Evolutionary conservation across 2,797 vertebrate genomes (phyloP), one percentile per base, ranked within the genome.

Genomic region (Tamandua tetradactyla): DNA sequence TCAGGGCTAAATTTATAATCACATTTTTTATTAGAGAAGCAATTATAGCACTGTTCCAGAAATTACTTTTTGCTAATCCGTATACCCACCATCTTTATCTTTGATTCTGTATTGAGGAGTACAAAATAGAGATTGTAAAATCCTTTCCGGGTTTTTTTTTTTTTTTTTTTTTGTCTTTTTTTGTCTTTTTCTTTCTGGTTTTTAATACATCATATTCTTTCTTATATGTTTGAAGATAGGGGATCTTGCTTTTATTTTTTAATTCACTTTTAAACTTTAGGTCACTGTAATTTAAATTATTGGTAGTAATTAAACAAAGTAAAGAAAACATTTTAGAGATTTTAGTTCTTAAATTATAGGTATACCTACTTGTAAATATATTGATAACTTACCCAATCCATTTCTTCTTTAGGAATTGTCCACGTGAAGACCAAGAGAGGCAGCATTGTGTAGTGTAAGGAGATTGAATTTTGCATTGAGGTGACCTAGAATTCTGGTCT

Each of bases 1-100:
- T 17, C 87, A 23, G 32, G 30, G 78, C 86, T 81, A 79, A 92
- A 78, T 35, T 87, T 62, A 69, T 94, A 22, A n/a, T n/a, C n/a
- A n/a, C n/a, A n/a, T 20, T 76, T 96, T 93, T 95, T 18, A 71
- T 18, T 96, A 92, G 76, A 96, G 22, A 37, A 81, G 37, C 89
- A 81, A 8, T 93, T 84, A 55, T 23, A 91, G 78, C 4, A 64
- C 82, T 95, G 3, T 85, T 79, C 55, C 52, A 40, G 2, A 59
- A 72, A 27, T 87, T 8, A 25, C 5, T 30, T 95, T 94, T 94
- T 47, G 68, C 15, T 76, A 90, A 79, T 47, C 30, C 14, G 40
- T 74, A 37, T 84, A 30, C 64, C 20, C 87, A 42, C 57, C 37
- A 7, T 88, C 5, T 87, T 97, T 95, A 76, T 44, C 47, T 20